Percentiles rank a stretch among this genome's conserved stretches.
Evolutionary conservation across 2,113 vertebrate genomes (phyloP).

Genomic region (Cyprinodon tularosa): DNA sequence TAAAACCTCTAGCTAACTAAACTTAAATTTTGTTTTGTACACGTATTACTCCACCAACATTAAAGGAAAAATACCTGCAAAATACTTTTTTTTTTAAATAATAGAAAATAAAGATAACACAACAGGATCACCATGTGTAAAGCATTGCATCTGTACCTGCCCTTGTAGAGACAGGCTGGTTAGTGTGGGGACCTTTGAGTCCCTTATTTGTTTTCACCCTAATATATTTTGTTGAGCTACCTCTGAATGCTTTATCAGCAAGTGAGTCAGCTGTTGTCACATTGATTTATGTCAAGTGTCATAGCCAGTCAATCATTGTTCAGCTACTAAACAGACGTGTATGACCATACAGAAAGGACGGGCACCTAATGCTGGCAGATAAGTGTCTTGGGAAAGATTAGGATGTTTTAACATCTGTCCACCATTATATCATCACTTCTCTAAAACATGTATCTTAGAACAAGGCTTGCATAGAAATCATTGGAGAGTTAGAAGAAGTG

Average conservation of each 20-base stretch:
- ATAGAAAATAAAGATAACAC: background rate
- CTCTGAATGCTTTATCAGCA: slow-evolving; percentile 47
- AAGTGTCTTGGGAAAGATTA: background rate
- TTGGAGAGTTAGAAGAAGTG: background rate
- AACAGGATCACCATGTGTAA: background rate
- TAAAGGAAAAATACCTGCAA: background rate
- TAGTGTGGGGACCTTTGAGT: background rate
- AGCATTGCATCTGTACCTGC: background rate
- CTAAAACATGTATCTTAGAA: background rate
- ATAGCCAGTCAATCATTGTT: slow-evolving; percentile 44
- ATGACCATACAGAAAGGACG: slow-evolving; percentile 4
- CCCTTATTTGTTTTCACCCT: slow-evolving; percentile 15
- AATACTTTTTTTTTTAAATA: background rate
- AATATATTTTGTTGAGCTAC: slow-evolving; percentile 26
- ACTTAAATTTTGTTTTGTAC: background rate
- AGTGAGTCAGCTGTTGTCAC: slow-evolving; percentile 54
- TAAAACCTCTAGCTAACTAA: background rate
- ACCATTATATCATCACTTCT: background rate
- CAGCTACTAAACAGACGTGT: background rate
- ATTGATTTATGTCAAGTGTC: slow-evolving; percentile 53
- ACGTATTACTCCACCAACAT: background rate
- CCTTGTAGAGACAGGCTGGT: background rate
- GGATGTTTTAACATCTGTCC: background rate
- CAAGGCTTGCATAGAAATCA: background rate
- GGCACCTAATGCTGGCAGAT: background rate